Evolutionary conservation across 2,797 vertebrate genomes (phyloP).

Genomic region (Anguilla megastoma): DNA sequence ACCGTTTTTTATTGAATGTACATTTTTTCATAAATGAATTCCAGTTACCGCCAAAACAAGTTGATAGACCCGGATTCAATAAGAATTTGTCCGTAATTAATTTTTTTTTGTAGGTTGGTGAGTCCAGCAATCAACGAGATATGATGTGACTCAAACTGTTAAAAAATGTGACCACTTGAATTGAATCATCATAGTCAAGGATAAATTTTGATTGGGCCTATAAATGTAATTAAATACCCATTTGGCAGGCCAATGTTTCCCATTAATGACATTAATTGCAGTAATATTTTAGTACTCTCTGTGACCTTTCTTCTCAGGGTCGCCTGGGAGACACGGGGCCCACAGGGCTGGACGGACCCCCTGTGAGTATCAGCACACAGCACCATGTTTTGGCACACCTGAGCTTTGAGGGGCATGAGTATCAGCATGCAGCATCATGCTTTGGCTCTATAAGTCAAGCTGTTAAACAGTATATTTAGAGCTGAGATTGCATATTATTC

Average conservation of each 20-base stretch:
- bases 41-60: too few relatives aligned
- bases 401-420: conserved; percentile 63
- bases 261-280: background rate
- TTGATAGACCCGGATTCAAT: too few relatives aligned
- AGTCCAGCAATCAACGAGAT: background rate
- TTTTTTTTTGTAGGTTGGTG: background rate
- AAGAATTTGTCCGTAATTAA: too few relatives aligned
- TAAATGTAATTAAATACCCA: background rate
- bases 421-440: background rate
- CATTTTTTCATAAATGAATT: too few relatives aligned
- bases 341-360: conserved; percentile 73
- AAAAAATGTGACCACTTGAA: background rate
- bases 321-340: conserved; percentile 76
- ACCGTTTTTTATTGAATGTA: too few relatives aligned
- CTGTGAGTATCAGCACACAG: conserved; percentile 66
- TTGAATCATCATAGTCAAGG: background rate
- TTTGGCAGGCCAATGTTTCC: background rate
- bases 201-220: background rate
- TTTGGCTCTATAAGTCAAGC: too few relatives aligned
- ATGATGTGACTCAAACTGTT: background rate
- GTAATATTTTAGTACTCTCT: background rate
- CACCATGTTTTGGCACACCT: background rate
- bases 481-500: too few relatives aligned
- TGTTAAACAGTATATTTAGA: too few relatives aligned
- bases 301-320: conserved; percentile 66